Base-by-base conservation (phyloP, 1,140 invertebrate genomes). In the Drosophila neocordata region DNA sequence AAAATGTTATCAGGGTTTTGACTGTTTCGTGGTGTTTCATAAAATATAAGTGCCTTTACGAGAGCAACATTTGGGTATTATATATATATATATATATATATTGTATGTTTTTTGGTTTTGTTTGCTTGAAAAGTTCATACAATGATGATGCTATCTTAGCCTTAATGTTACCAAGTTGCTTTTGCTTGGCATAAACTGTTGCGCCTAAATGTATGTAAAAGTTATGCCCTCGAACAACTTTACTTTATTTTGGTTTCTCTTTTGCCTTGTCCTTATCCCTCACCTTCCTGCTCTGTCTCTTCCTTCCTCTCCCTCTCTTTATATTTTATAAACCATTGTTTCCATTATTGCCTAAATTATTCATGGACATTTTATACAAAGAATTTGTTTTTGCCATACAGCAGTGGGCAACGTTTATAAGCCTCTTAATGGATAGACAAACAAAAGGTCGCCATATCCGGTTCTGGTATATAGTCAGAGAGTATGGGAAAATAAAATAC, bases 381-480 rank as follows among this genome's bases (percentile, higher is more conserved):
- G 55, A 22, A 12, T 27, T 62, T n/a, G 51, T 27, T 24, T 44
- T 60, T 31, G 27, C 27, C 27, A 31, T 31, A 1, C 2, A 31
- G 18, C 3, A 15, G 22, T 72, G 53, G 73, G 61, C 55, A 64
- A 58, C 48, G 52, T 60, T 72, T 65, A 68, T 88, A 89, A 83
- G 79, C 83, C 67, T 61, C 84, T 74, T 88, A 88, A 88, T 88
- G 83, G 83, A 69, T 71, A 64, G 84, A 69, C 67, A 74, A 75
- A 88, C 76, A 83, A 87, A 87, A 79, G 83, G 74, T 79, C 75
- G 78, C 68, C 74, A 53, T 79, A 88, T 87, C 82, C 78, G 78
- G 71, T 22, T 52, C 12, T 11, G 20, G 52, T 31, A 53, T 38
- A 71, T 35, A 66, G 22, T 13, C 24, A 8, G 11, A 37, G 7